Conservation (phyloP, 2,888 invertebrate species). For the Campaea margaritaria region DNA sequence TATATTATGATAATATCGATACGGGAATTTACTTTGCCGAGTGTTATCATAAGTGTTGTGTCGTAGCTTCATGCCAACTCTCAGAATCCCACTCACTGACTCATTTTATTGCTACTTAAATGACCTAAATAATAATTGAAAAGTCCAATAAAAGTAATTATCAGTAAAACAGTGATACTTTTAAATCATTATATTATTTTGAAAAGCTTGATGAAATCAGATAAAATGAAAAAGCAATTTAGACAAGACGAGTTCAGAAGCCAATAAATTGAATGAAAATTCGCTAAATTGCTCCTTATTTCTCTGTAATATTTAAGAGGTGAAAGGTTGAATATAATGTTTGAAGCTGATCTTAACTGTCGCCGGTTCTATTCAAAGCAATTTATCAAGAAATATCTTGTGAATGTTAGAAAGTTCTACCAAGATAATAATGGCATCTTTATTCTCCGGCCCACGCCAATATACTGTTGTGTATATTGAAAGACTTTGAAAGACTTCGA, state of each 20-base stretch:
- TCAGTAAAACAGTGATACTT: no score
- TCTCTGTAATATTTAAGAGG: constrained; percentile 26
- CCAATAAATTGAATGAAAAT: constrained; percentile 16
- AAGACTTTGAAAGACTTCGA: constrained; percentile 35
- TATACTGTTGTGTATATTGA: constrained; percentile 26
- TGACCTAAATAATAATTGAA: no score
- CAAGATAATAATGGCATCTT: constrained; percentile 30
- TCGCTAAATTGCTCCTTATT: constrained; percentile 24
- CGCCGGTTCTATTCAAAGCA: constrained; percentile 26
- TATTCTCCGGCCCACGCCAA: constrained; percentile 35
- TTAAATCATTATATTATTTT: not conserved
- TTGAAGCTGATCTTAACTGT: constrained; percentile 26
- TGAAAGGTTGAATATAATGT: constrained; percentile 17
- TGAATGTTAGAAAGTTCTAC: constrained; percentile 25
- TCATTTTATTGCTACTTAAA: no score
- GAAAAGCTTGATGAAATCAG: constrained; percentile 1
- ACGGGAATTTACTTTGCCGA: not conserved
- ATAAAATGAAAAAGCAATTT: constrained; percentile 13
- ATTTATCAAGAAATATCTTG: constrained; percentile 30
- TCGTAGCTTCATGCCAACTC: not conserved
- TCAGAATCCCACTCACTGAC: no score
- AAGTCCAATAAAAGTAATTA: no score
- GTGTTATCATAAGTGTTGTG: not conserved
- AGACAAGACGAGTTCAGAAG: not conserved
- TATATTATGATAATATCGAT: not conserved